A percentile compares a stretch with the other conserved stretches of the same genome.
phyloP scores from a whole-genome alignment of 2,113 vertebrate genomes.

The Poecile atricapillus region DNA sequence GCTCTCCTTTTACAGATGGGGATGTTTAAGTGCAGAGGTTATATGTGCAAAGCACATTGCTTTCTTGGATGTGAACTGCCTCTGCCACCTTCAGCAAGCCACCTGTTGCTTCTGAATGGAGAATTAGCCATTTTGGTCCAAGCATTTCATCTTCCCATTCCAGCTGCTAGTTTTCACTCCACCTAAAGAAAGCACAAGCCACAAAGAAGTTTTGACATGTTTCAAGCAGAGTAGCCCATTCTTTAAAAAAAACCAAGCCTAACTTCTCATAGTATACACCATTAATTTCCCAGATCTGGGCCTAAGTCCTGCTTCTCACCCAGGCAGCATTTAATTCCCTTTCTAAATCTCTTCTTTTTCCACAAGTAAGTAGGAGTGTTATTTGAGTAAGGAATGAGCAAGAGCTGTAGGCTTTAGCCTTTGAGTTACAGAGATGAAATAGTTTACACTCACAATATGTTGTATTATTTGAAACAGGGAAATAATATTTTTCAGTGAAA shows the following conservation, averaged over 20 bases:
- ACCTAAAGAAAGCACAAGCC: not conserved
- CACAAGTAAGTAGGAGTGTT: conserved; percentile 29
- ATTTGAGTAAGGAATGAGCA: conserved; percentile 21
- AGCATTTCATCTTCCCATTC: not conserved
- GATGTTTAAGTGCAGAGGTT: conserved; percentile 29
- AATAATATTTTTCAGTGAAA: conserved; percentile 29
- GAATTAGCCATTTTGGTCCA: conserved; percentile 3
- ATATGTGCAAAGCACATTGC: conserved; percentile 52
- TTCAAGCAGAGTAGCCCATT: not conserved
- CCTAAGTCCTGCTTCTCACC: not conserved
- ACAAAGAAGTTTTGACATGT: not conserved
- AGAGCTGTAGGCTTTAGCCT: conserved; percentile 29
- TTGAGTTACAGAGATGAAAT: not conserved
- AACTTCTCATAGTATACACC: not conserved
- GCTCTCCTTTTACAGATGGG: not conserved
- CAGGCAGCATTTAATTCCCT: not conserved
- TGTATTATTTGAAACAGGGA: conserved; percentile 23
- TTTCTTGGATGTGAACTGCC: not conserved
- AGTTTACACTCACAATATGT: conserved; percentile 26
- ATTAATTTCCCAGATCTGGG: not conserved
- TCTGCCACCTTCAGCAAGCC: conserved; percentile 35
- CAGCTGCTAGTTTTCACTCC: not conserved
- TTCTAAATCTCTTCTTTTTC: conserved; percentile 5
- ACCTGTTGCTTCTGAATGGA: conserved; percentile 30
- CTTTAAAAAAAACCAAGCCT: not conserved